Percentiles rank a stretch among this genome's conserved stretches.
These are phyloP conservation scores for Serripes groenlandicus DNA, from an alignment of 2,888 invertebrate genomes.

Conservation along the genomic window DNA sequence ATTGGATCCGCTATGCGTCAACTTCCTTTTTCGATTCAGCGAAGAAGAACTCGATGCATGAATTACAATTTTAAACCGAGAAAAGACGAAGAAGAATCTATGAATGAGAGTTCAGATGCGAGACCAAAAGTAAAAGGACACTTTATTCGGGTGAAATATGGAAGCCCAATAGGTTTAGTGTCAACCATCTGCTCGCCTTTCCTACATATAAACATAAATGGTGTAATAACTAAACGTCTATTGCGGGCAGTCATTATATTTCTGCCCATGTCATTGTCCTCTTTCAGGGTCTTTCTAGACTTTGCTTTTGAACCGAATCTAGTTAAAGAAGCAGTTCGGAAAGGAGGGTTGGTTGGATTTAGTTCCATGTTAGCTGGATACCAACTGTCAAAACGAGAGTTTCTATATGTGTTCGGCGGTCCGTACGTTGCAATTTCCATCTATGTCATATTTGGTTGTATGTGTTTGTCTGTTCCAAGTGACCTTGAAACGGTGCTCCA, in stretches of 20 bases:
- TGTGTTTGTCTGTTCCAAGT: constrained; percentile 27
- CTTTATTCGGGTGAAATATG: constrained; percentile 13
- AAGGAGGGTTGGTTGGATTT: constrained; percentile 48
- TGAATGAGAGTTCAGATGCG: background rate
- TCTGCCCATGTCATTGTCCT: constrained; percentile 28
- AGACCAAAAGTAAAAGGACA: background rate
- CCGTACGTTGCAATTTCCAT: constrained; percentile 33
- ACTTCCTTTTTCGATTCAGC: background rate
- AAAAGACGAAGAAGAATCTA: background rate
- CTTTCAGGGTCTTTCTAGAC: constrained; percentile 30
- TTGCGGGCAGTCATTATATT: constrained; percentile 20
- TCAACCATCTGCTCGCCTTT: constrained; percentile 34
- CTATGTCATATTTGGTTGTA: constrained; percentile 36
- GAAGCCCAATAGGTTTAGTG: constrained; percentile 30
- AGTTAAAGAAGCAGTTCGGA: constrained; percentile 29
- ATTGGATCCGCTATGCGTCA: constrained; percentile 19
- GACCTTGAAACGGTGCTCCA: constrained; percentile 30
- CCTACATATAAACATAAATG: background rate
- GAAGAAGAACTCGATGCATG: background rate
- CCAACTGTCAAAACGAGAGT: constrained; percentile 9
- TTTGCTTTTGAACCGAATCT: constrained; percentile 21
- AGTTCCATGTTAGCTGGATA: constrained; percentile 46
- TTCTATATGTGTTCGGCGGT: constrained; percentile 36
- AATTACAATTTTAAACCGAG: background rate
- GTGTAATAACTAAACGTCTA: constrained; percentile 18